phyloP scores from a whole-genome alignment of 2,888 invertebrate genomes.

The Brachypterus glaber region DNA sequence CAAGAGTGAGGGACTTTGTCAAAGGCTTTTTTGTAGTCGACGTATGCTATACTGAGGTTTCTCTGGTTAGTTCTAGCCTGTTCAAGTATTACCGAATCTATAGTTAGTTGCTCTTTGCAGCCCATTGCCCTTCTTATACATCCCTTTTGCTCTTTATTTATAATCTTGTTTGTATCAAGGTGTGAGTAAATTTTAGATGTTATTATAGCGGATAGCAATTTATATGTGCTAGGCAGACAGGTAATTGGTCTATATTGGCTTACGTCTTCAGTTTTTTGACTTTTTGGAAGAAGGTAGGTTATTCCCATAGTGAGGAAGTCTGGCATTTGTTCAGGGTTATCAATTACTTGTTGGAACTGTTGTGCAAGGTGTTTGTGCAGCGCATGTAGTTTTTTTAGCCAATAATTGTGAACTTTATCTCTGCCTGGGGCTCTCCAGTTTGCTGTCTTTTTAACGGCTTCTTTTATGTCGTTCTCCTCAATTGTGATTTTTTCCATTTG shows the following conservation, averaged over 20 bases:
- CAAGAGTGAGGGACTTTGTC: neutral
- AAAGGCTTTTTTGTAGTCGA: constrained; percentile 1
- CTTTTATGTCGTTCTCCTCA: neutral
- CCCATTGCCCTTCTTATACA: neutral
- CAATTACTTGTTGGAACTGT: constrained; percentile 3
- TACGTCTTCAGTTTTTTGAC: neutral
- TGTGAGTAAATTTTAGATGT: constrained; percentile 4
- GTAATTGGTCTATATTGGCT: constrained; percentile 7
- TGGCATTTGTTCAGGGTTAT: constrained; percentile 4
- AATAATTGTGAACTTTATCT: constrained; percentile 8
- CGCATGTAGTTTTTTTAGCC: constrained; percentile 6
- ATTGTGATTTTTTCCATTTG: too few relatives aligned
- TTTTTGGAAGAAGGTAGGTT: constrained; percentile 6
- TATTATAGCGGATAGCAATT: constrained; percentile 6
- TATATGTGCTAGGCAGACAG: constrained; percentile 5
- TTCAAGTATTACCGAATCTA: too few relatives aligned
- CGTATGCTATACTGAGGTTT: constrained; percentile 5
- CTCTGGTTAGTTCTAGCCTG: too few relatives aligned
- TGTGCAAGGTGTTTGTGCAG: neutral
- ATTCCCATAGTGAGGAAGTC: constrained; percentile 8
- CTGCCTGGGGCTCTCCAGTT: constrained; percentile 8
- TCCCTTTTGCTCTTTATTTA: constrained; percentile 9
- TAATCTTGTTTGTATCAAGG: constrained; percentile 3
- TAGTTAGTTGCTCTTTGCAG: too few relatives aligned
- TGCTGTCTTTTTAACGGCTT: constrained; percentile 3